Evolutionary conservation across 2,888 invertebrate genomes (phyloP).

Genomic region (Drosophila borealis): DNA sequence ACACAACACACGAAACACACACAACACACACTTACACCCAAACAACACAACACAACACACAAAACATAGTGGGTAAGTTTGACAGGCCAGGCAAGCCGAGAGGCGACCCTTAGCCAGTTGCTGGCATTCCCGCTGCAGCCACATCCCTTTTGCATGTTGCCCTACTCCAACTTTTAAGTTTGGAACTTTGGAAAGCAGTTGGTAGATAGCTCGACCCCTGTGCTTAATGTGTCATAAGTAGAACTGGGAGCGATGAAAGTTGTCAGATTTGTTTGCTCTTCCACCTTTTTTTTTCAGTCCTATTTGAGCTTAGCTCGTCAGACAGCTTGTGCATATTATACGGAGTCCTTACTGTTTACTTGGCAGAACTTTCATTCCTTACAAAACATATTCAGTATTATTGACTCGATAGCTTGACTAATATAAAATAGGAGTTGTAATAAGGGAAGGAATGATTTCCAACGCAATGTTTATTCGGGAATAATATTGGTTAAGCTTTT

Average conservation of each 20-base stretch:
- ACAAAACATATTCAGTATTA: background rate
- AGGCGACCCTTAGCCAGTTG: slow-evolving; percentile 27
- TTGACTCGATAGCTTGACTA: too few relatives aligned
- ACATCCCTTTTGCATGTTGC: background rate
- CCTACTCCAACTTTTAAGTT: slow-evolving; percentile 19
- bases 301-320: slow-evolving; percentile 16
- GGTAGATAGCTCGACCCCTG: slow-evolving; percentile 29
- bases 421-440: too few relatives aligned
- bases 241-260: slow-evolving; percentile 48
- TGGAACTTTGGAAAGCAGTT: slow-evolving; percentile 39
- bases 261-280: slow-evolving; percentile 45
- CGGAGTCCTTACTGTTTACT: background rate
- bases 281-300: slow-evolving; percentile 11
- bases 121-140: background rate
- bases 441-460: too few relatives aligned
- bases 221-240: slow-evolving; percentile 63
- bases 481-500: too few relatives aligned
- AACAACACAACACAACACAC: slow-evolving; percentile 1
- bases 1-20: slow-evolving; percentile 11
- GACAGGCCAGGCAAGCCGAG: slow-evolving; percentile 24
- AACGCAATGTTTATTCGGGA: too few relatives aligned
- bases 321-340: slow-evolving; percentile 15
- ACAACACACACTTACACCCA: background rate
- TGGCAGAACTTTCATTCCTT: background rate
- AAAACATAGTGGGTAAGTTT: slow-evolving; percentile 22